These are phyloP conservation scores for Nephrotoma appendiculata DNA, from an alignment of 2,888 invertebrate species.

Conservation along the genomic window DNA sequence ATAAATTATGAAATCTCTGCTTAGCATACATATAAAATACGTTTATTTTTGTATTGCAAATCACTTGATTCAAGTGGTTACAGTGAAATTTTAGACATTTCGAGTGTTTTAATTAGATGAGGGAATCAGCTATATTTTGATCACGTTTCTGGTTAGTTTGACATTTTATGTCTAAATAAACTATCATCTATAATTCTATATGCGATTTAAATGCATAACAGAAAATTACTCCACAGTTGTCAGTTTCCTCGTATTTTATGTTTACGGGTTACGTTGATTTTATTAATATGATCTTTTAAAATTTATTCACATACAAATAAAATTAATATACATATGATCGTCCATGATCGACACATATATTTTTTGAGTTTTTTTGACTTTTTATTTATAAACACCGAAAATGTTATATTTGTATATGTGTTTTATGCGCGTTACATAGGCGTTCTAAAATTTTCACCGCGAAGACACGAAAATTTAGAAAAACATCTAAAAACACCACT, in stretches of 20 bases:
- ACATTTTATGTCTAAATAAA: too few species aligned
- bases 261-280: neutral
- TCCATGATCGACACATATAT: neutral
- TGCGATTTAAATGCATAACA: neutral
- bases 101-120: neutral
- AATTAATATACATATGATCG: neutral
- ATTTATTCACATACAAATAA: neutral
- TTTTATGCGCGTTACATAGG: neutral
- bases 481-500: neutral
- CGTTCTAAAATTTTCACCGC: neutral
- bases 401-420: neutral
- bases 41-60: too few species aligned
- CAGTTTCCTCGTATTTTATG: neutral
- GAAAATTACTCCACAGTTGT: neutral
- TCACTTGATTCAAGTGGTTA: neutral
- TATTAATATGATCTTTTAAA: neutral
- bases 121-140: neutral
- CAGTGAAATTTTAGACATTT: neutral
- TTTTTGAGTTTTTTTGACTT: neutral
- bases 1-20: neutral
- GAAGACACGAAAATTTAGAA: neutral
- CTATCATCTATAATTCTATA: too few species aligned
- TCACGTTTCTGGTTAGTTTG: too few species aligned
- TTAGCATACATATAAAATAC: neutral
- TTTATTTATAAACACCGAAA: neutral